Percentiles rank a stretch among this genome's conserved stretches.
Conservation (phyloP, 2,797 vertebrate species). For the Pangasius macronema region DNA sequence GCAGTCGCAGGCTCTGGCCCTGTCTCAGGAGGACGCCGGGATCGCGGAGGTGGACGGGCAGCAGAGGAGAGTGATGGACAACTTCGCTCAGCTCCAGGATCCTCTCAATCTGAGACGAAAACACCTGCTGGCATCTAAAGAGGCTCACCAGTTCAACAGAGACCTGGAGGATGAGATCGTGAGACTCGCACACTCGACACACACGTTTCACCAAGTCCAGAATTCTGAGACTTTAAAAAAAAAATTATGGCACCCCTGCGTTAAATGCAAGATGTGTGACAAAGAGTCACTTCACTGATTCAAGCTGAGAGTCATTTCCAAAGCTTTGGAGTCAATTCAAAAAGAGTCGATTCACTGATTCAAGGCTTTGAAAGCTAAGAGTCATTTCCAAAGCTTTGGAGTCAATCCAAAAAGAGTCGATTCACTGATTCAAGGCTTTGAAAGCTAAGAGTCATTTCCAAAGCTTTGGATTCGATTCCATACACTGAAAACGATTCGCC, state of each 20-base stretch:
- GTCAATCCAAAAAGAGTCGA: not conserved
- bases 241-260: not conserved
- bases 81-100: conserved; percentile 79
- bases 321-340: not conserved
- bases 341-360: not conserved
- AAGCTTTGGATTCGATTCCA: not conserved
- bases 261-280: not conserved
- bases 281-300: not conserved
- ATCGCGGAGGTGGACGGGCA: conserved; percentile 84
- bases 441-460: not conserved
- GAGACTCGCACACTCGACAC: conserved; percentile 59
- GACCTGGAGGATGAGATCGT: conserved; percentile 96
- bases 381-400: not conserved
- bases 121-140: conserved; percentile 84
- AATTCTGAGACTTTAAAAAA: not conserved
- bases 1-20: conserved; percentile 83
- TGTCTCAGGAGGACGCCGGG: conserved; percentile 86
- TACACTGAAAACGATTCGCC: not conserved
- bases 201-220: not conserved
- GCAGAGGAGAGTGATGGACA: conserved; percentile 79
- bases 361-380: not conserved
- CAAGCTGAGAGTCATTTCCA: not conserved
- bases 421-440: not conserved
- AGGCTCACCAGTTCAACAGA: conserved; percentile 91
- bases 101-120: conserved; percentile 80